Percentiles rank a stretch among this genome's conserved stretches.
Conservation (phyloP, 2,113 vertebrate genomes). For the Burhinus oedicnemus region DNA sequence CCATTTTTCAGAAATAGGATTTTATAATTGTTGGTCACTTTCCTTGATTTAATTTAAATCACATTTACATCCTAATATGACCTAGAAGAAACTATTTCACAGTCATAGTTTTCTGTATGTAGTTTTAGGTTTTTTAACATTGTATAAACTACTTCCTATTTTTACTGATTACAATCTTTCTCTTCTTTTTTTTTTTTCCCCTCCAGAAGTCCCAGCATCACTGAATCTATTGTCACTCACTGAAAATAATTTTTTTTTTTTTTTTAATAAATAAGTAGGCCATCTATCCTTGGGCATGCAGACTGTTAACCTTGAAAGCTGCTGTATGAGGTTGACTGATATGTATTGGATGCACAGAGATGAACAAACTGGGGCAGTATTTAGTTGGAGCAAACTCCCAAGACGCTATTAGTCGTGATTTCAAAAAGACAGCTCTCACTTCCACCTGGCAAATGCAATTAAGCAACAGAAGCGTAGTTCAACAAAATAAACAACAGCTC, state of each 20-base stretch:
- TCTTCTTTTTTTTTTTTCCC: not conserved
- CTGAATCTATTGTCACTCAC: not conserved
- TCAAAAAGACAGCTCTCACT: slow-evolving; percentile 9
- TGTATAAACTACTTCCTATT: not conserved
- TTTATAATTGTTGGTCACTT: slow-evolving; percentile 64
- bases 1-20: slow-evolving; percentile 51
- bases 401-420: slow-evolving; percentile 1
- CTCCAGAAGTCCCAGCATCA: not conserved
- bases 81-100: slow-evolving; percentile 5
- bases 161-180: not conserved
- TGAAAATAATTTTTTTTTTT: not conserved
- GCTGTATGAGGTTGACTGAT: not conserved
- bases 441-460: slow-evolving; percentile 25
- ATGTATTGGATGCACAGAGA: not conserved
- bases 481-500: slow-evolving; percentile 34
- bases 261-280: not conserved
- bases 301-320: slow-evolving; percentile 27
- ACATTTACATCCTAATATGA: slow-evolving; percentile 47
- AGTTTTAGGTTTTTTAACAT: not conserved
- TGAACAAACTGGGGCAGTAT: not conserved
- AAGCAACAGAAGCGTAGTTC: not conserved
- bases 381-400: not conserved
- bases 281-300: not conserved
- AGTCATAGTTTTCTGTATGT: not conserved
- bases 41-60: slow-evolving; percentile 58